Percentiles rank a stretch among this genome's conserved stretches.
These are phyloP conservation scores for Vanessa atalanta DNA, from an alignment of 1,140 invertebrate species.

Conservation along the genomic window DNA sequence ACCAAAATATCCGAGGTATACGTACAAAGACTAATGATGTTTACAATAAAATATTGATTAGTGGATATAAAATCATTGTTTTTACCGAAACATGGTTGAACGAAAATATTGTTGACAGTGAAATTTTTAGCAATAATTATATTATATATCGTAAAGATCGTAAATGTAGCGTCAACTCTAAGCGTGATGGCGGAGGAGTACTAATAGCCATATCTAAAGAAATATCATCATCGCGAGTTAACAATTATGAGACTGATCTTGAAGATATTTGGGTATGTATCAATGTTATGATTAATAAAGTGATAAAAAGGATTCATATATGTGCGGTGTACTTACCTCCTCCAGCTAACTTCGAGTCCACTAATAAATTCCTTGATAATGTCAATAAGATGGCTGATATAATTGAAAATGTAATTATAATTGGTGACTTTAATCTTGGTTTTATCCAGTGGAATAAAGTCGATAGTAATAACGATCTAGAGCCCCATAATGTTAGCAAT, in stretches of 20 bases:
- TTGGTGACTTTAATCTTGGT: conserved; percentile 32
- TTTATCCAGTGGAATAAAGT: conserved; percentile 24
- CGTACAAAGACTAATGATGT: conserved; percentile 24
- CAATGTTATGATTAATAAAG: conserved; percentile 19
- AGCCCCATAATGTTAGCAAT: neutral
- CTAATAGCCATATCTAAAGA: conserved; percentile 13
- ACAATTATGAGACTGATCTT: conserved; percentile 23
- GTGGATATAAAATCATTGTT: conserved; percentile 25
- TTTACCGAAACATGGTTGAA: conserved; percentile 32
- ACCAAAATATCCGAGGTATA: conserved; percentile 33
- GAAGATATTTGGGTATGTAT: conserved; percentile 35
- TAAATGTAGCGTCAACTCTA: conserved; percentile 5
- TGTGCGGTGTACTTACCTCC: conserved; percentile 35
- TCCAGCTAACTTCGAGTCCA: conserved; percentile 19
- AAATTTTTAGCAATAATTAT: conserved; percentile 26
- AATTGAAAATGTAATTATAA: conserved; percentile 27
- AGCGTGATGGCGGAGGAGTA: conserved; percentile 26
- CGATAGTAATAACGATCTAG: neutral
- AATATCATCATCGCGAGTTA: neutral
- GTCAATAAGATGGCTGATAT: conserved; percentile 15
- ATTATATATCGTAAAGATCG: conserved; percentile 28
- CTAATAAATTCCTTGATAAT: conserved; percentile 21
- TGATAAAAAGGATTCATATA: conserved; percentile 20
- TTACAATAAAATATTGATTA: conserved; percentile 19
- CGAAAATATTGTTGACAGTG: conserved; percentile 4